A percentile compares a stretch with the other conserved stretches of the same genome.
Conservation (phyloP, 1,140 invertebrate genomes). For the Augochlora pura region DNA sequence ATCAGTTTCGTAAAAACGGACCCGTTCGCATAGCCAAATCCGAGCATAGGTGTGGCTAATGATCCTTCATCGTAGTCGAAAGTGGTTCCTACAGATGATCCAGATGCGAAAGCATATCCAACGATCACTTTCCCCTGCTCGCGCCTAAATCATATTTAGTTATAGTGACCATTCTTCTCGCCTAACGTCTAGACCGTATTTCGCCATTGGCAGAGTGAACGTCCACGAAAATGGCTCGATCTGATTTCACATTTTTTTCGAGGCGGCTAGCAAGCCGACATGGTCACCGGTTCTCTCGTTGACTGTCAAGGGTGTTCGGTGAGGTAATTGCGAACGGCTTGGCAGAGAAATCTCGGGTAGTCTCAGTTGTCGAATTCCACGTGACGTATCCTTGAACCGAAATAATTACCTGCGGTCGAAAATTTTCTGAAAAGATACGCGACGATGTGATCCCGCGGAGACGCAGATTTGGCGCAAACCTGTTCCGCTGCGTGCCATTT, state of each 20-base stretch:
- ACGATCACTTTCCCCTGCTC: conserved; percentile 38
- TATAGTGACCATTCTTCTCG: background rate
- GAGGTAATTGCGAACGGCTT: background rate
- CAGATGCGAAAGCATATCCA: conserved; percentile 18
- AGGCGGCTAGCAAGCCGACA: background rate
- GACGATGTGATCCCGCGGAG: no score
- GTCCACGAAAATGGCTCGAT: background rate
- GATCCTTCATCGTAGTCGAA: conserved; percentile 21
- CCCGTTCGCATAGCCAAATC: background rate
- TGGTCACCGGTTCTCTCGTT: background rate
- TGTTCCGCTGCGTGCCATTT: background rate
- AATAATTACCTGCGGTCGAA: background rate
- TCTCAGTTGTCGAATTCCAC: background rate
- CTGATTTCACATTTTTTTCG: background rate
- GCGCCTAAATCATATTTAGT: background rate
- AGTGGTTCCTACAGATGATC: conserved; percentile 38
- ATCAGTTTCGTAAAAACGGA: background rate
- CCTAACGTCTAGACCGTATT: background rate
- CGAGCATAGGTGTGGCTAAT: conserved; percentile 33
- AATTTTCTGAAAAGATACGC: background rate
- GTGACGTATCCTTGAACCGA: background rate
- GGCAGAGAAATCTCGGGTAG: background rate
- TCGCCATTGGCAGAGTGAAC: background rate
- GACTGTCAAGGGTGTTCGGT: background rate
- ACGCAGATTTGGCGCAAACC: conserved; percentile 1